phyloP scores from a whole-genome alignment of 2,888 invertebrate genomes.

The Stegana nigrithorax region DNA sequence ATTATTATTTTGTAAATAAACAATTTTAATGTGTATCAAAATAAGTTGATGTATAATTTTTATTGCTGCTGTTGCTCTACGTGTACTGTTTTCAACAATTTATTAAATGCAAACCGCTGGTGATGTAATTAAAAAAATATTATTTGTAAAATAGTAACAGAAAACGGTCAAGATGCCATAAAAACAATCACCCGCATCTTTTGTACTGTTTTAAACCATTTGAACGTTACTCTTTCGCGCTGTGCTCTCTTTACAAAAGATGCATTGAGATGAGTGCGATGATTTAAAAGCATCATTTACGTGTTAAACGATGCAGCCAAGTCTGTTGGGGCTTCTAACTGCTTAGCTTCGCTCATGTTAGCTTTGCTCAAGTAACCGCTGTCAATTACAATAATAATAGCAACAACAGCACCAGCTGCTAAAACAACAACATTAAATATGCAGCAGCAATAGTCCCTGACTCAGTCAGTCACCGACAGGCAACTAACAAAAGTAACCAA shows the following conservation, averaged over 20 bases:
- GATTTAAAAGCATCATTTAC: too few relatives aligned
- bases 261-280: too few relatives aligned
- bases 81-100: neutral
- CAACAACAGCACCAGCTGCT: neutral
- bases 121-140: too few relatives aligned
- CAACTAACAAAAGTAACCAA: neutral
- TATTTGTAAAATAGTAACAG: constrained; percentile 8
- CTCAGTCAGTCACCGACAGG: neutral
- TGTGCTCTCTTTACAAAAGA: neutral
- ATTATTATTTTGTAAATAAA: constrained; percentile 4
- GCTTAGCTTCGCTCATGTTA: neutral
- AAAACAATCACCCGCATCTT: too few relatives aligned
- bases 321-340: neutral
- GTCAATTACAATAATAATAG: neutral
- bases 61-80: neutral
- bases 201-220: too few relatives aligned
- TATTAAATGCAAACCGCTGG: too few relatives aligned
- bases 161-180: constrained; percentile 4
- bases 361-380: neutral
- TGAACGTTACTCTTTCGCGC: neutral
- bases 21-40: too few relatives aligned
- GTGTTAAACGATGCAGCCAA: neutral
- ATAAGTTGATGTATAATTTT: too few relatives aligned
- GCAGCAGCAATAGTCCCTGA: neutral
- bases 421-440: neutral